Evolutionary conservation across 2,888 invertebrate genomes (phyloP), one percentile per base, ranked within the genome.

Genomic region (Eugnorisma glareosa): DNA sequence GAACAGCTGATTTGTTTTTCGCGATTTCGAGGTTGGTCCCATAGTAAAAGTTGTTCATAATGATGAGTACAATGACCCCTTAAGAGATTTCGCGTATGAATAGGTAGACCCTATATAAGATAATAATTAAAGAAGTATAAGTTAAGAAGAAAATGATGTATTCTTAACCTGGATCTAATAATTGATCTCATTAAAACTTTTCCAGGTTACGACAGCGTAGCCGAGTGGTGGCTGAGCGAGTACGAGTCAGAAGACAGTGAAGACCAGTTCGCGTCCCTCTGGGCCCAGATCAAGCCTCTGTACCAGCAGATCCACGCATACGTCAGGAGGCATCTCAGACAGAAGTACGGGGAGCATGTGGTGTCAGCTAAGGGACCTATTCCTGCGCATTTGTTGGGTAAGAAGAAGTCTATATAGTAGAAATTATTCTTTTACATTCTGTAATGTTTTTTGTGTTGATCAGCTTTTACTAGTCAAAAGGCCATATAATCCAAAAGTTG

Each of bases 281-380:
- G 98, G 97, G 94, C 97, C n/a, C 97, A 98, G 91, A 93, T 99
- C 64, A 97, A 97, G 85, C 99, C 99, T 0, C 94, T 99, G 2
- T 99, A 99, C 90, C 94, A 98, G 69, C 98, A 99, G 92, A 96
- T 99, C 21, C 99, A 99, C 91, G 98, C 98, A 0, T 99, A 98
- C 90, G 98, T 98, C 0, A 96, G 99, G 74, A 95, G 97, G 78
- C 97, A 97, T 67, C 94, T 99, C 54, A 96, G 97, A 24, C 93
- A 97, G 77, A 96, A 97, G 79, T 99, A 98, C 90, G 98, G 98
- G 0, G 97, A 97, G 18, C 91, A 96, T 1, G 95, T 98, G 0
- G 97, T 98, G 0, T 94, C 97, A 0, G 97, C 97, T 51, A 97
- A 95, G 73, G 98, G 98, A 75, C 98, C 98, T 0, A 97, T 98